Evolutionary conservation across 2,113 vertebrate species (phyloP).

Genomic region (Thryonomys swinderianus): DNA sequence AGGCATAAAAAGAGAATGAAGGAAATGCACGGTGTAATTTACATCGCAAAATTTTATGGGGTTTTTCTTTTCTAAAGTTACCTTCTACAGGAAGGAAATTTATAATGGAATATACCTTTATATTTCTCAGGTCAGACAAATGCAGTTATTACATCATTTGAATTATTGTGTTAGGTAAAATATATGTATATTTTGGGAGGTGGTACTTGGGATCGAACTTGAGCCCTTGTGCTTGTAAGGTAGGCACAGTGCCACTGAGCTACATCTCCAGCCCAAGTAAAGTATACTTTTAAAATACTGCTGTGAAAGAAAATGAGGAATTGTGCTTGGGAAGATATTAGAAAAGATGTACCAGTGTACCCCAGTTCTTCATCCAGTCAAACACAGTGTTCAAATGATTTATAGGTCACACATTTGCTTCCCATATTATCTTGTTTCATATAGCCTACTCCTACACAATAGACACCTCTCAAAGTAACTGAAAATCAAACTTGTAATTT

Average conservation of each 20-base stretch:
- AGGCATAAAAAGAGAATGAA: background rate
- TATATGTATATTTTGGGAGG: too few relatives aligned
- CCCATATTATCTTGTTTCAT: background rate
- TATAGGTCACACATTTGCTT: slow-evolving; percentile 2
- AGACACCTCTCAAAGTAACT: slow-evolving; percentile 31
- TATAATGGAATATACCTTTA: background rate
- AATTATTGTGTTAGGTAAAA: slow-evolving; percentile 51
- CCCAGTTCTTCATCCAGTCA: background rate
- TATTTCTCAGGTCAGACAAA: slow-evolving; percentile 29
- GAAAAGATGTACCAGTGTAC: slow-evolving; percentile 34
- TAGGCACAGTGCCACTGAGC: too few relatives aligned
- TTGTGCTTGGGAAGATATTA: background rate
- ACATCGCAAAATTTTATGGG: background rate
- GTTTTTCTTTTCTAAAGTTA: background rate
- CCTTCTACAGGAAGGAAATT: background rate
- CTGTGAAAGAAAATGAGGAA: slow-evolving; percentile 8
- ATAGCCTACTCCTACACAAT: background rate
- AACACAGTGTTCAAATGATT: background rate
- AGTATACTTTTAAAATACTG: slow-evolving; percentile 35
- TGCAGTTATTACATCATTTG: slow-evolving; percentile 24
- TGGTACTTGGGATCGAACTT: too few relatives aligned
- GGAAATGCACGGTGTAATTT: slow-evolving; percentile 22
- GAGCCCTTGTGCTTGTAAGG: too few relatives aligned
- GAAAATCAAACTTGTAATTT: slow-evolving; percentile 34
- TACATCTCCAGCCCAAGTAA: too few relatives aligned